Base-by-base conservation (phyloP, 2,888 invertebrate genomes). In the Cenopis cana region DNA sequence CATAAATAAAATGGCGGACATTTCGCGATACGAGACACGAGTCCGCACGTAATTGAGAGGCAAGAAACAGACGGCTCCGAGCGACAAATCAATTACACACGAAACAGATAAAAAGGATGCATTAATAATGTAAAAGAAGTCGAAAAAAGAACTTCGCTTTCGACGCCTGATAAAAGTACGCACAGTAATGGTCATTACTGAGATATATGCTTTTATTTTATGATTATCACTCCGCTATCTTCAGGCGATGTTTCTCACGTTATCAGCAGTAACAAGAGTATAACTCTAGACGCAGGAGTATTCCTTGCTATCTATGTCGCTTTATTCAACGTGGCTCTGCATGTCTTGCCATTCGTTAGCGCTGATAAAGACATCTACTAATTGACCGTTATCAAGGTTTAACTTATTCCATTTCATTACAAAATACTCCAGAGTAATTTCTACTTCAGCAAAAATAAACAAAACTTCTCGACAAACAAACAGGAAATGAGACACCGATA, bases 31-130 rank as follows among this genome's bases (percentile, higher is more conserved):
- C 87, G 79, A 82, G 80, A 83, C 85, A 81, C 80, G 79, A 81
- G 76, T 82, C 83, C 82, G 80, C 85, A 83, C 88, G 89, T 91
- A 93, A 92, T 91, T 91, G 91, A 90, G 91, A 89, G 89, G 87
- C 88, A 88, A 82, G 84, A 84, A 84, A 86, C 84, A 78, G 85
- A 85, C 84, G 83, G 85, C 86, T 88, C 79, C 82, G 83, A 90
- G 87, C 89, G 89, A 91, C 91, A 90, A 91, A 91, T 92, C 91
- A 91, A 91, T 92, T 91, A 92, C 87, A 85, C 77, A 76, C 77
- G 81, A 79, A 83, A 80, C 78, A 86, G 90, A 90, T 91, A 91
- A 90, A 90, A 87, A 87, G 89, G 88, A 90, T 84, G 84, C 87
- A 87, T 86, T 85, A 87, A 89, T 89, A 89, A 87, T 85, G 84